phyloP scores from a whole-genome alignment of 2,113 vertebrate species.

The Chauna torquata region DNA sequence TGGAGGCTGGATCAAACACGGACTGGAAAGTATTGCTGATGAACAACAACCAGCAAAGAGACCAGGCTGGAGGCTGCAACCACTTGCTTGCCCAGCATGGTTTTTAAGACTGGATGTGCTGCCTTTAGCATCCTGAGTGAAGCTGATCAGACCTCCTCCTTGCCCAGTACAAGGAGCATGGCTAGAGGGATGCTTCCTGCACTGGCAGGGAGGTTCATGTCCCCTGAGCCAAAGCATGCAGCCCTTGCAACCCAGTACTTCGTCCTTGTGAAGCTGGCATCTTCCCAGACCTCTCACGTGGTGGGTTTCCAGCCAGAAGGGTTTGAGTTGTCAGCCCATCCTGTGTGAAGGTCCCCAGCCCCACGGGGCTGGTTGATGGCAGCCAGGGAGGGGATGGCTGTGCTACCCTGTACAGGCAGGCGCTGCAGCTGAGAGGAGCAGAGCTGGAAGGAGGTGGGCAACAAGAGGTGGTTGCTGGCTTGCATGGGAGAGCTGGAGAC shows the following conservation, averaged over 20 bases:
- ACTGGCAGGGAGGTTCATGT: accelerated
- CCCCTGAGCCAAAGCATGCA: background rate
- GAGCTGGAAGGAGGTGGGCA: background rate
- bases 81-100: background rate
- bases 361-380: background rate
- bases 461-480: no score
- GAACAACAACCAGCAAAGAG: accelerated
- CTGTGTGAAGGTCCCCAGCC: background rate
- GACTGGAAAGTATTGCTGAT: background rate
- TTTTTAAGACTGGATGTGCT: background rate
- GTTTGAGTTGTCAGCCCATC: background rate
- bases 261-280: background rate
- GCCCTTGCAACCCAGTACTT: background rate
- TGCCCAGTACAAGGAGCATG: accelerated
- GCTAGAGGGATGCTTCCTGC: background rate
- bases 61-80: background rate
- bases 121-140: accelerated
- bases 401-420: background rate
- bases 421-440: accelerated
- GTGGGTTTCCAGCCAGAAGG: background rate
- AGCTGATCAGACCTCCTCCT: background rate
- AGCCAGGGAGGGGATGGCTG: accelerated
- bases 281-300: background rate
- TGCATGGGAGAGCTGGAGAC: no score
- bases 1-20: background rate